Evolutionary conservation across 2,113 vertebrate genomes (phyloP).

Genomic region (Upupa epops): DNA sequence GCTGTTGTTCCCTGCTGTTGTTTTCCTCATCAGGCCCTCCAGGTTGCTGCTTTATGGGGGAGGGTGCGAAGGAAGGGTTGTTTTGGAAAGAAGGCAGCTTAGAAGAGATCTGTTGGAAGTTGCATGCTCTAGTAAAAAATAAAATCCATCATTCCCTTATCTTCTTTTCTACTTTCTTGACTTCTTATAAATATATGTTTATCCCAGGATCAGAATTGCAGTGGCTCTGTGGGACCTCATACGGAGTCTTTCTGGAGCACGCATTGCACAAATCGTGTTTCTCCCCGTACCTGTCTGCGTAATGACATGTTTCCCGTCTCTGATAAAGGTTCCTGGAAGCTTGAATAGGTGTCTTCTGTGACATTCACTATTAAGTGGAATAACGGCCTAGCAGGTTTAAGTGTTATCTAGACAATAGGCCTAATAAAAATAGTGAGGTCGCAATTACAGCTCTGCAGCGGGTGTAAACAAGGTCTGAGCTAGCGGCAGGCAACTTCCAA

Average conservation of each 20-base stretch:
- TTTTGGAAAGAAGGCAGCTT: neutral
- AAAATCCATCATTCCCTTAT: neutral
- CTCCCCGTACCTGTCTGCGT: neutral
- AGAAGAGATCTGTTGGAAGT: neutral
- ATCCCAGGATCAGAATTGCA: neutral
- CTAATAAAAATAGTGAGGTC: slow-evolving; percentile 51
- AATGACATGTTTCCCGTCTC: slow-evolving; percentile 51
- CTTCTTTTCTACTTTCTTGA: neutral
- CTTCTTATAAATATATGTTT: slow-evolving; percentile 41
- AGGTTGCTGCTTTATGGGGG: neutral
- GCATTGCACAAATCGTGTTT: slow-evolving; percentile 28
- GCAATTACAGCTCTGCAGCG: slow-evolving; percentile 27
- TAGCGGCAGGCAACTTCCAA: slow-evolving; percentile 33
- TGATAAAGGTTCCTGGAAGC: slow-evolving; percentile 2
- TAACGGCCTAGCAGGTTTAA: slow-evolving; percentile 7
- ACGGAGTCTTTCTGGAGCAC: slow-evolving; percentile 40
- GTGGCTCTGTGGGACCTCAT: slow-evolving; percentile 20
- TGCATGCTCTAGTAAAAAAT: neutral
- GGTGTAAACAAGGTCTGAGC: slow-evolving; percentile 39
- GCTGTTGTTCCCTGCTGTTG: neutral
- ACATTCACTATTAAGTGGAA: slow-evolving; percentile 46
- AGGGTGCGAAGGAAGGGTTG: neutral
- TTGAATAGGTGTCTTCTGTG: slow-evolving; percentile 46
- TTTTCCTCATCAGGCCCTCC: neutral
- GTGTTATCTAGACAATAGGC: slow-evolving; percentile 45